Evolutionary conservation across 2,888 invertebrate species (phyloP).

Genomic region (Agrochola lota): DNA sequence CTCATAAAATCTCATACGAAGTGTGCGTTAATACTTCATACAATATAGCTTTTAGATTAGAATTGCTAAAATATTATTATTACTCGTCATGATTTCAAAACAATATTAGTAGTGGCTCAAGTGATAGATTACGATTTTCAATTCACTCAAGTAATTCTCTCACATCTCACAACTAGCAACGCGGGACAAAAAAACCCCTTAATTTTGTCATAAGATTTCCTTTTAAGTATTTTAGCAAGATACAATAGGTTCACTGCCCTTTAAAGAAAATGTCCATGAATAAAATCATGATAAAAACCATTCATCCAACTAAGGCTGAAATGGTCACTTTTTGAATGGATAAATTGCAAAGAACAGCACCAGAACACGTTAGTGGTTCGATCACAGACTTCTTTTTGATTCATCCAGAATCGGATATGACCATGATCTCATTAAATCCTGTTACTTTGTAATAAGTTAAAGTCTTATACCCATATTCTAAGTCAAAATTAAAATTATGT

Average conservation of each 20-base stretch:
- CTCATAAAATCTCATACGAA: background rate
- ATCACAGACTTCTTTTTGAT: background rate
- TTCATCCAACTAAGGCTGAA: background rate
- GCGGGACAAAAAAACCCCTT: background rate
- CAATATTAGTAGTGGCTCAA: background rate
- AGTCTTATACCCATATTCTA: background rate
- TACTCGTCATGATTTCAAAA: background rate
- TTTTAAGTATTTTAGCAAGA: too few species aligned
- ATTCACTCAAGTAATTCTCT: background rate
- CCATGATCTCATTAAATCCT: background rate
- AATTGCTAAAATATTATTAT: background rate
- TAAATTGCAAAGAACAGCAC: background rate
- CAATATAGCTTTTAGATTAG: background rate
- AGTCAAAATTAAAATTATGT: too few species aligned
- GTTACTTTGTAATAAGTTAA: background rate
- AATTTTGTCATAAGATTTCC: background rate
- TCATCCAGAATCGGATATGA: background rate
- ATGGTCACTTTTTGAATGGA: background rate
- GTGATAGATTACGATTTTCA: background rate
- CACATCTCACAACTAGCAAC: background rate
- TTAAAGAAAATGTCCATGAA: background rate
- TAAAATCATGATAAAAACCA: background rate
- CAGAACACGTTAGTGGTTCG: background rate
- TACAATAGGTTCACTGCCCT: background rate
- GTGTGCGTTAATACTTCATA: background rate